Evolutionary conservation across 2,888 invertebrate species (phyloP).

Genomic region (Tachina grossa): DNA sequence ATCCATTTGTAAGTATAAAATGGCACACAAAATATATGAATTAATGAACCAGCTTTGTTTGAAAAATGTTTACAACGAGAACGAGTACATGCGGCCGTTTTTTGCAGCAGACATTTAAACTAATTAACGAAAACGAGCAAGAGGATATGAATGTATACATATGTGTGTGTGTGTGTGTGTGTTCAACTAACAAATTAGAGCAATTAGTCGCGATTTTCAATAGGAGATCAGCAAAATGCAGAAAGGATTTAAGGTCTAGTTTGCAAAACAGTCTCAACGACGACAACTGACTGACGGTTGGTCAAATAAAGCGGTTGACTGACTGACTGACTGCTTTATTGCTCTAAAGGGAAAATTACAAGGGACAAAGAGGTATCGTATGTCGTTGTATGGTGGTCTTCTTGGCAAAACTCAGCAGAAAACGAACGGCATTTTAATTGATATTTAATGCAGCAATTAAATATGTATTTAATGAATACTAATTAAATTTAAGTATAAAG

Average conservation of each 20-base stretch:
- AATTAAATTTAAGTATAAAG: constrained; percentile 55
- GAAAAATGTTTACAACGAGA: constrained; percentile 8
- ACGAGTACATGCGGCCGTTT: neutral
- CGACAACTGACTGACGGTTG: constrained; percentile 15
- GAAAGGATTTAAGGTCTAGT: constrained; percentile 60
- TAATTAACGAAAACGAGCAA: constrained; percentile 36
- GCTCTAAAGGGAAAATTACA: constrained; percentile 18
- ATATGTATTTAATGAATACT: constrained; percentile 71
- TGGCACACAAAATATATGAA: constrained; percentile 14
- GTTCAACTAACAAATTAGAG: constrained; percentile 58
- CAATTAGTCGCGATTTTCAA: constrained; percentile 70
- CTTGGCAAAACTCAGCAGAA: constrained; percentile 37
- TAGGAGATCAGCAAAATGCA: constrained; percentile 59
- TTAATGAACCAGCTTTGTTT: constrained; percentile 44
- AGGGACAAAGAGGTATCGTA: constrained; percentile 11
- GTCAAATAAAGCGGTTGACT: neutral
- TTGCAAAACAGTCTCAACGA: constrained; percentile 29
- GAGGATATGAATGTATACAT: neutral
- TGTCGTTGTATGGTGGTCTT: constrained; percentile 5
- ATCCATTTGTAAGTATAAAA: constrained; percentile 27
- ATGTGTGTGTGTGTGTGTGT: neutral
- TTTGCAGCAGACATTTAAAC: constrained; percentile 36
- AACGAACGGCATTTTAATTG: constrained; percentile 55
- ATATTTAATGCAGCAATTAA: constrained; percentile 67
- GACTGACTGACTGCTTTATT: constrained; percentile 6